phyloP scores from a whole-genome alignment of 2,888 invertebrate species.

The Deroplatys truncata region DNA sequence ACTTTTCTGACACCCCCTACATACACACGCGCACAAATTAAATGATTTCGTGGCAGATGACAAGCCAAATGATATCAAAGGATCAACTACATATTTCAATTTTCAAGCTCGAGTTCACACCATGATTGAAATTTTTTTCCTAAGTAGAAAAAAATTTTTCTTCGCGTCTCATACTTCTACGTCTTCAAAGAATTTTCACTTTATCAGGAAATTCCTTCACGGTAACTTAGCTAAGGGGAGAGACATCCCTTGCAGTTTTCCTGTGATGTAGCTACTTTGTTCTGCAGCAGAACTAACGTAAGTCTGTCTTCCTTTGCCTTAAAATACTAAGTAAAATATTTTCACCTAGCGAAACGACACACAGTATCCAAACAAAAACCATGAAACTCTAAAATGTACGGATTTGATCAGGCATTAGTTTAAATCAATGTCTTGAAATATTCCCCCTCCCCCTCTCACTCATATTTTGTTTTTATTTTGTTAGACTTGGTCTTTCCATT shows the following conservation, averaged over 20 bases:
- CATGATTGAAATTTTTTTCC: conserved; percentile 33
- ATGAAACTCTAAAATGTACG: no score
- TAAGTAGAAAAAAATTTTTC: conserved; percentile 21
- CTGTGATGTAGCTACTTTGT: neutral
- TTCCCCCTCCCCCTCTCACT: no score
- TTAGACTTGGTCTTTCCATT: no score
- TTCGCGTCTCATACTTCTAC: neutral
- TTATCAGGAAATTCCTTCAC: conserved; percentile 29
- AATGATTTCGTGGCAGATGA: conserved; percentile 32
- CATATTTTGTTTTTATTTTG: no score
- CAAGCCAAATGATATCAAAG: conserved; percentile 33
- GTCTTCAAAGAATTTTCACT: conserved; percentile 27
- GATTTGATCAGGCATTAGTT: no score
- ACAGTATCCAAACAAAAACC: no score
- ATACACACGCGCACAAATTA: conserved; percentile 24
- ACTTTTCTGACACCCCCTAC: neutral
- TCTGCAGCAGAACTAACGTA: neutral
- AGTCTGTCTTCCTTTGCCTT: neutral
- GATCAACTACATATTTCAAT: conserved; percentile 33
- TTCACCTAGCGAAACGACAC: neutral
- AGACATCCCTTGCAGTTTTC: neutral
- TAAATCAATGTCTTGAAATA: no score
- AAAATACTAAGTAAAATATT: neutral
- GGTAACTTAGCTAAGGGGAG: neutral
- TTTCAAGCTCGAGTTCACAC: conserved; percentile 32